Evolutionary conservation across 23 tunicate species (phyloP).

Genomic region (Trididemnum miniatum): DNA sequence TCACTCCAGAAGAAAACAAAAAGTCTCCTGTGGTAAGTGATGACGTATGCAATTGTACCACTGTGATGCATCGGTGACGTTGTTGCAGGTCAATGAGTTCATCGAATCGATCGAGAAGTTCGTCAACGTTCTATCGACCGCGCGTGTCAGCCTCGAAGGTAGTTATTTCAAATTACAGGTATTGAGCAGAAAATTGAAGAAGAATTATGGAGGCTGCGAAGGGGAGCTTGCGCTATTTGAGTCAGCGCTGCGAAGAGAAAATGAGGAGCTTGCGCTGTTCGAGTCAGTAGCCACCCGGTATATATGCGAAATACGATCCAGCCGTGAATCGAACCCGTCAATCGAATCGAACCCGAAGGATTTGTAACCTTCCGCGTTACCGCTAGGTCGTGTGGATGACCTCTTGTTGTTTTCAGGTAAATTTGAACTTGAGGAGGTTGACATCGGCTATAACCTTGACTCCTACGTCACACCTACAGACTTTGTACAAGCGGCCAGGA

Average conservation of each 20-base stretch:
- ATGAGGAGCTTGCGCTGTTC: too few species aligned
- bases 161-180: too few species aligned
- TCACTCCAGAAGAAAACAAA: constrained; percentile 49
- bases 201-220: too few species aligned
- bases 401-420: constrained; percentile 58
- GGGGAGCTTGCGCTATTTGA: too few species aligned
- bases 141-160: constrained; percentile 71
- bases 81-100: constrained; percentile 57
- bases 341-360: too few species aligned
- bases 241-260: too few species aligned
- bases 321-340: too few species aligned
- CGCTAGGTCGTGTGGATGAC: too few species aligned
- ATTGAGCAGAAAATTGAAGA: too few species aligned
- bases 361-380: too few species aligned
- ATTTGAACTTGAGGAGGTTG: constrained; percentile 76
- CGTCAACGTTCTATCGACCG: constrained; percentile 60
- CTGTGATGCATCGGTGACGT: background rate
- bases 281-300: too few species aligned
- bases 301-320: too few species aligned
- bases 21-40: constrained; percentile 62
- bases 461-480: constrained; percentile 42
- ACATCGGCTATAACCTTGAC: constrained; percentile 88
- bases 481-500: constrained; percentile 49
- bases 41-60: background rate
- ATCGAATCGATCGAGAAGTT: constrained; percentile 69